phyloP scores from a whole-genome alignment of 2,888 invertebrate species.

The Seira musarum region DNA sequence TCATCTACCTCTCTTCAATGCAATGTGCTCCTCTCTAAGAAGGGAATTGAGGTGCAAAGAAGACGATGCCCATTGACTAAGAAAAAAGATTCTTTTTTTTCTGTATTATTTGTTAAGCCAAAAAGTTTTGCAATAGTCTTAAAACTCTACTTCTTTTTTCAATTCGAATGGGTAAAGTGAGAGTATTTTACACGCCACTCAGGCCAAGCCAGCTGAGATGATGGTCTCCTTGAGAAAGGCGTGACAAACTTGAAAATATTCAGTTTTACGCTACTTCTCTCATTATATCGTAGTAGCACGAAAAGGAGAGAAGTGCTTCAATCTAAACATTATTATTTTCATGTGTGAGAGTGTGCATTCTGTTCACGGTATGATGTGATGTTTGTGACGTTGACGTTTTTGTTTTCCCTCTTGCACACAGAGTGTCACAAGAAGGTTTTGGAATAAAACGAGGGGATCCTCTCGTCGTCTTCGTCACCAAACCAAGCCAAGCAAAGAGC shows the following conservation, averaged over 20 bases:
- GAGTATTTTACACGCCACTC: no score
- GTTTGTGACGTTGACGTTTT: background rate
- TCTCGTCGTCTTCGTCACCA: no score
- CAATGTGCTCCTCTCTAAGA: background rate
- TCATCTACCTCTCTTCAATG: background rate
- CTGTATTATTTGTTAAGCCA: background rate
- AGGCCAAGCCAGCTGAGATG: background rate
- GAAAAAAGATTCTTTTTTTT: background rate
- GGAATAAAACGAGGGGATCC: background rate
- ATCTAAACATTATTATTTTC: background rate
- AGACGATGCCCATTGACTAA: background rate
- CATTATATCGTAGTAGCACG: background rate
- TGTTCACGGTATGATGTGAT: background rate
- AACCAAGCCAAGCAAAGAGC: no score
- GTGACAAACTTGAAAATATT: background rate
- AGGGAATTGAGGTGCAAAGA: background rate
- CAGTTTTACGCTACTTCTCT: background rate
- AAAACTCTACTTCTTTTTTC: no score
- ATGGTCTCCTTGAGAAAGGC: background rate
- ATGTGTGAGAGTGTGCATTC: background rate
- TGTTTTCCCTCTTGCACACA: background rate
- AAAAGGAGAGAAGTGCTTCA: background rate
- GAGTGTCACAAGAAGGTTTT: background rate
- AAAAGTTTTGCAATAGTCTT: background rate
- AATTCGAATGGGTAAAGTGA: background rate